phyloP scores from a whole-genome alignment of 1,140 invertebrate genomes.

The Atta cephalotes region DNA sequence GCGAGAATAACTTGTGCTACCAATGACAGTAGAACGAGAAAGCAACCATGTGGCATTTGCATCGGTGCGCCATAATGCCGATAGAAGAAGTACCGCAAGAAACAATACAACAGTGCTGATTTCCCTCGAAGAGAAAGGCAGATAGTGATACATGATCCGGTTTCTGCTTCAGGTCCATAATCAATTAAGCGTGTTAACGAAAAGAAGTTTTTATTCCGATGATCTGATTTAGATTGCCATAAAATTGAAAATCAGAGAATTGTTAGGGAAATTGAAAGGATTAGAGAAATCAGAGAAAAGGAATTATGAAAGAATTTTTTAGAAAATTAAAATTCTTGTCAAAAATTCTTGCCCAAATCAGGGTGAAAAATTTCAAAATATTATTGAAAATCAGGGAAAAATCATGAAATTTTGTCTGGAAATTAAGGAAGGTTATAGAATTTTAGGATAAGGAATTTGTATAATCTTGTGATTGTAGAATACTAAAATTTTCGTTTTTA shows the following conservation, averaged over 20 bases:
- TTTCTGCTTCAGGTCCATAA: neutral
- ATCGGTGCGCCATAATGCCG: neutral
- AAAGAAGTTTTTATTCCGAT: neutral
- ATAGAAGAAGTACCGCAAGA: constrained; percentile 67
- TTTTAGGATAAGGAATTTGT: no score
- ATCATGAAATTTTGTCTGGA: no score
- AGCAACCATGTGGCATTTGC: constrained; percentile 43
- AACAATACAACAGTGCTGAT: constrained; percentile 57
- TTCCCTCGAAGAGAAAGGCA: constrained; percentile 44
- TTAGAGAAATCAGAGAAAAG: no score
- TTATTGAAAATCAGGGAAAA: no score
- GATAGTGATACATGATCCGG: neutral
- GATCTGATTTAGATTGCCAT: neutral
- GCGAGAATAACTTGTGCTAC: constrained; percentile 26
- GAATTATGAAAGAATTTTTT: no score
- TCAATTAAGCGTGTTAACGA: neutral
- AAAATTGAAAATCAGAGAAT: no score
- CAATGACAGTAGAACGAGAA: constrained; percentile 18
- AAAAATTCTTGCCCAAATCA: no score
- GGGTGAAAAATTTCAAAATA: no score
- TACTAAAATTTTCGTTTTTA: neutral
- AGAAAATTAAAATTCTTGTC: no score
- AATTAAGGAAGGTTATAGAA: no score
- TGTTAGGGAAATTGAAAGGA: no score
- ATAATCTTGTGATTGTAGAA: neutral